A percentile compares a stretch with the other conserved stretches of the same genome.
phyloP scores from a whole-genome alignment of 2,113 vertebrate species.

The Silurus asotus region DNA sequence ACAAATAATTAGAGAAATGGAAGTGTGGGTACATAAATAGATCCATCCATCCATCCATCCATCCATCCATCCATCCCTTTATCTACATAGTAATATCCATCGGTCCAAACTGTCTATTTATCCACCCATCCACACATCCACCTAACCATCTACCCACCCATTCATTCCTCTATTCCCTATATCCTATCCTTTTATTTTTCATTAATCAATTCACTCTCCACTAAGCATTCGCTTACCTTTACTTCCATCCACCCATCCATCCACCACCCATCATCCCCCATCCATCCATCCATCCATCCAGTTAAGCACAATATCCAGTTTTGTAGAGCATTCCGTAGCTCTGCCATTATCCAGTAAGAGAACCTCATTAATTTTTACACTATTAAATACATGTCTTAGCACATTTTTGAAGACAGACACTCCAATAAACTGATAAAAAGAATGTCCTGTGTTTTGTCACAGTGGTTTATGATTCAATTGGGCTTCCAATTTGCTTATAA shows the following conservation, averaged over 20 bases:
- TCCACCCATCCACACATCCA: background rate
- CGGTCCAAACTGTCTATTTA: background rate
- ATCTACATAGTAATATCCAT: too few species aligned
- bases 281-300: background rate
- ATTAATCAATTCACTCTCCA: background rate
- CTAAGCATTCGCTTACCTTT: background rate
- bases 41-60: background rate
- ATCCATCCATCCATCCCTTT: background rate
- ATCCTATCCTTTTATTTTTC: background rate
- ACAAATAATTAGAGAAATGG: too few species aligned
- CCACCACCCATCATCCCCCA: background rate
- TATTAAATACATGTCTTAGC: background rate
- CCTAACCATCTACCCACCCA: background rate
- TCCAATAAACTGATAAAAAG: background rate
- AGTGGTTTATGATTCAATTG: background rate
- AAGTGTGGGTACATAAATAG: too few species aligned
- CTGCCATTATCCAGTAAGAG: background rate
- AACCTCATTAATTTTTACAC: background rate
- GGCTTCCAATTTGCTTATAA: background rate
- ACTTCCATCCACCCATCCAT: background rate
- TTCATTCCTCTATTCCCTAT: background rate
- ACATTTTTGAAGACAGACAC: background rate
- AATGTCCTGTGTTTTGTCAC: background rate
- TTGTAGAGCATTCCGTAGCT: background rate
- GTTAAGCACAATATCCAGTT: background rate